Evolutionary conservation across 2,113 vertebrate species (phyloP), one percentile per base, ranked within the genome.

Genomic region (Charina bottae): DNA sequence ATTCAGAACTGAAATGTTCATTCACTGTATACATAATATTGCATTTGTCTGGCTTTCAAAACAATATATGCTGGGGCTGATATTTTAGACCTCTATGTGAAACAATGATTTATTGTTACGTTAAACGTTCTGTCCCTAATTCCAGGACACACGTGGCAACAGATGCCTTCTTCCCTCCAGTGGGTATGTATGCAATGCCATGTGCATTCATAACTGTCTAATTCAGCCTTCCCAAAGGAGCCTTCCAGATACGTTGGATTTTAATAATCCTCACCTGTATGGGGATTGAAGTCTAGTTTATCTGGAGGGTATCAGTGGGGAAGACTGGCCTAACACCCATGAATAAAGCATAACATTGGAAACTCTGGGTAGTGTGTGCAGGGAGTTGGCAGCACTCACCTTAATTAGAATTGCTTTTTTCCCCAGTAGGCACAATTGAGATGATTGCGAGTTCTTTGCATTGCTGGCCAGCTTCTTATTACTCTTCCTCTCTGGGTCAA

Each of bases 1-100:
- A 89, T 84, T 64, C n/a, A 28, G 94, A 94, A 59, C n/a, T 89
- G 92, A 93, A 96, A 94, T 92, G 17, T 78, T 78, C 7, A 78
- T 78, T 78, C 17, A 78, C 33, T 78, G 72, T 78, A 21, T 42
- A 42, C 72, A 78, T 37, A 94, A 87, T 0, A 0, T 59, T 83
- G 72, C 90, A 95, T 0, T 3, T 83, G 0, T 89, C 92, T 83
- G 92, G 87, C 56, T 94, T 90, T 60, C 21, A 0, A 60, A 68
- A 53, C 0, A 0, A 4, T 8, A 53, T 90, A 91, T 93, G 90
- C 90, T 87, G 90, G 0, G 0, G n/a, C 8, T 15, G 0, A n/a
- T 33, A 86, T 89, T 54, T 58, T 92, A 78, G 37, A 37, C 62
- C 54, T 4, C 6, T 78, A 37, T 42, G 33, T 78, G 33, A 78